Evolutionary conservation across 2,888 invertebrate genomes (phyloP).

Genomic region (Zhuqinia jingwanae): DNA sequence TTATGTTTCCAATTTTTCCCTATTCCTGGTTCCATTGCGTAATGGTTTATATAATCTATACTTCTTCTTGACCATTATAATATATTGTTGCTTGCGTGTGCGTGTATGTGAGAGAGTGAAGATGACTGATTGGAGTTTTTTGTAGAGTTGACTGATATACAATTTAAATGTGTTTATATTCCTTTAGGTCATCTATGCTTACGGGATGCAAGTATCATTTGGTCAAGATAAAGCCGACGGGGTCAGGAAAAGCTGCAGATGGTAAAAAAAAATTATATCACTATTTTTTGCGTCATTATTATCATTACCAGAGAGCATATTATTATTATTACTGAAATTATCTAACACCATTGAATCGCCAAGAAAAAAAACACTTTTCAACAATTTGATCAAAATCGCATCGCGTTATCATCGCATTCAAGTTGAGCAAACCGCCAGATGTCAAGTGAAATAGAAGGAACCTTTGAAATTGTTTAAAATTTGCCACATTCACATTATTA

Average conservation of each 20-base stretch:
- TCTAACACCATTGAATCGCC: conserved; percentile 21
- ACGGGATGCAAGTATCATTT: conserved; percentile 81
- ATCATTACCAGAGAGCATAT: conserved; percentile 33
- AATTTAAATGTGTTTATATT: conserved; percentile 24
- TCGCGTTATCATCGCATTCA: background rate
- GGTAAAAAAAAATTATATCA: conserved; percentile 76
- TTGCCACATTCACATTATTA: background rate
- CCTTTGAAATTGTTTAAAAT: background rate
- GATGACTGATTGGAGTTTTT: background rate
- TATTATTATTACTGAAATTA: conserved; percentile 44
- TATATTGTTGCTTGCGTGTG: background rate
- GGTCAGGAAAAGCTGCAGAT: conserved; percentile 78
- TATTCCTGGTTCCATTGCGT: conserved; percentile 49
- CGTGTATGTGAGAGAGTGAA: background rate
- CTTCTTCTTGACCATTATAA: background rate
- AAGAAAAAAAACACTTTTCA: background rate
- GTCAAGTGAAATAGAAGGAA: background rate
- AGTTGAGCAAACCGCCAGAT: background rate
- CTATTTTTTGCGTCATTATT: conserved; percentile 46
- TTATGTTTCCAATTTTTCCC: background rate
- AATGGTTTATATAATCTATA: conserved; percentile 18
- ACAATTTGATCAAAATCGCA: background rate
- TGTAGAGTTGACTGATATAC: conserved; percentile 19
- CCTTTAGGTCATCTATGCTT: conserved; percentile 74
- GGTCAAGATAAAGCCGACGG: conserved; percentile 80